These are phyloP conservation scores for Loriculus beryllinus DNA, from an alignment of 2,797 vertebrate genomes.

Conservation along the genomic window DNA sequence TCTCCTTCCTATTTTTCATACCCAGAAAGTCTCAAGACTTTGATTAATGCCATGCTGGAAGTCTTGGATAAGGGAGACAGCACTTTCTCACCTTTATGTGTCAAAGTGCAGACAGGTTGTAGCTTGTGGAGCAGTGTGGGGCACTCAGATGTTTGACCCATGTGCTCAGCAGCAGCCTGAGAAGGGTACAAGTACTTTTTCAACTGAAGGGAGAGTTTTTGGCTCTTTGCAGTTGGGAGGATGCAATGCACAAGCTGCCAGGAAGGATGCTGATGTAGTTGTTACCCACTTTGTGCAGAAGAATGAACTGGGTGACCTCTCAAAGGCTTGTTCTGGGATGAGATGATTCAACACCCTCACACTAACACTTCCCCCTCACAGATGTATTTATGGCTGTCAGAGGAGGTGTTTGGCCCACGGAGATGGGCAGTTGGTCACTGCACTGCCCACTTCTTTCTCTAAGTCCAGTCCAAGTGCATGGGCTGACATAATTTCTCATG, in stretches of 20 bases:
- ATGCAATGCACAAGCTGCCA: not conserved
- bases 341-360: not conserved
- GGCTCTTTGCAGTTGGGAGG: not conserved
- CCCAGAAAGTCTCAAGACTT: not conserved
- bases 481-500: not conserved
- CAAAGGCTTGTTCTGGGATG: not conserved
- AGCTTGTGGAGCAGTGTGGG: not conserved
- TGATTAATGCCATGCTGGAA: not conserved
- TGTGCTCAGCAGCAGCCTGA: not conserved
- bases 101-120: not conserved
- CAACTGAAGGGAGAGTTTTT: not conserved
- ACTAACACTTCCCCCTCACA: not conserved
- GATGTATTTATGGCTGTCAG: not conserved
- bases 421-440: not conserved
- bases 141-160: not conserved
- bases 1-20: not conserved
- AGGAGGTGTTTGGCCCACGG: not conserved
- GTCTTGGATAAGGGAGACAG: not conserved
- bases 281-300: not conserved
- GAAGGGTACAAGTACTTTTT: not conserved
- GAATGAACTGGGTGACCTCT: not conserved
- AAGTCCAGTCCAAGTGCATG: not conserved
- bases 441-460: not conserved
- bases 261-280: not conserved
- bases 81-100: accelerated